Percentiles rank a stretch among this genome's conserved stretches.
Conservation (phyloP, 1,140 invertebrate genomes). For the Maniola jurtina region DNA sequence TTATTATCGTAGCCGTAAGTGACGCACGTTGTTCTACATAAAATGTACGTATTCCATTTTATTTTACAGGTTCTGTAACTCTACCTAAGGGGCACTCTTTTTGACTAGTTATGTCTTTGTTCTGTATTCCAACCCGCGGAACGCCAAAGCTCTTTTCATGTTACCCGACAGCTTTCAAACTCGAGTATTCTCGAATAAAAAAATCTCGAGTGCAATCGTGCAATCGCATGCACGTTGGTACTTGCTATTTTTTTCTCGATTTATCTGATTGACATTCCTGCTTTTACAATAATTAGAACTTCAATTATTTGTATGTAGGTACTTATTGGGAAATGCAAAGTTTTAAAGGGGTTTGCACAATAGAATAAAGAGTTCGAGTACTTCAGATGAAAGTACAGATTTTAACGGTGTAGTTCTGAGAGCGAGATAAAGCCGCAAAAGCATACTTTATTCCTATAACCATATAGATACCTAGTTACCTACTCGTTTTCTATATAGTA, state of each 20-base stretch:
- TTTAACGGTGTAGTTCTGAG: neutral
- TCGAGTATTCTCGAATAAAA: slow-evolving; percentile 3
- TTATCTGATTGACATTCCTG: slow-evolving; percentile 33
- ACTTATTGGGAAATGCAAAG: slow-evolving; percentile 17
- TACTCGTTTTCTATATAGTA: no score
- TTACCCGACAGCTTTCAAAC: slow-evolving; percentile 51
- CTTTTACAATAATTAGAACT: slow-evolving; percentile 30
- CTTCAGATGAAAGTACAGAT: slow-evolving; percentile 15
- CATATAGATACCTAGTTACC: no score
- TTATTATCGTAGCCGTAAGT: no score
- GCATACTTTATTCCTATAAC: no score
- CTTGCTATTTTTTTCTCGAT: slow-evolving; percentile 18
- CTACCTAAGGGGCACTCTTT: slow-evolving; percentile 41
- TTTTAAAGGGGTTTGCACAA: neutral
- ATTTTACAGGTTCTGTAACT: neutral
- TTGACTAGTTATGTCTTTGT: slow-evolving; percentile 58
- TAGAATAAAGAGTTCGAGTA: slow-evolving; percentile 8
- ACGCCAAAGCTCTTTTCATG: slow-evolving; percentile 58
- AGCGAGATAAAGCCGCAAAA: no score
- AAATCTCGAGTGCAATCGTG: slow-evolving; percentile 44
- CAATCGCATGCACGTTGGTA: slow-evolving; percentile 32
- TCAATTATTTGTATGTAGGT: slow-evolving; percentile 19
- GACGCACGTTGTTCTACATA: neutral
- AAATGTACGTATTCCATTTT: neutral
- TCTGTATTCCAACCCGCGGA: slow-evolving; percentile 31